A percentile compares a stretch with the other conserved stretches of the same genome.
phyloP scores from a whole-genome alignment of 2,797 vertebrate genomes.

The Naso thynnoides region DNA sequence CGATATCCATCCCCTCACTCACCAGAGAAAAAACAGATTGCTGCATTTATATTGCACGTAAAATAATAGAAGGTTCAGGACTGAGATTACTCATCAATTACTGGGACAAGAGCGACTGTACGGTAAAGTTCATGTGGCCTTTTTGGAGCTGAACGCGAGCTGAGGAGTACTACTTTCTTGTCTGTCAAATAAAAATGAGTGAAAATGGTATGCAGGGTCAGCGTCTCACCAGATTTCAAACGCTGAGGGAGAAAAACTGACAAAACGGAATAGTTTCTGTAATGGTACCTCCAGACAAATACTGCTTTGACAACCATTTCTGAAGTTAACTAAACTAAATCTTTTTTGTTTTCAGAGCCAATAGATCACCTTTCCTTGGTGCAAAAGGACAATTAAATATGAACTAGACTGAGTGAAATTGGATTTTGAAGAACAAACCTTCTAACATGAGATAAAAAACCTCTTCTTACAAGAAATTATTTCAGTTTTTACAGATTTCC shows the following conservation, averaged over 20 bases:
- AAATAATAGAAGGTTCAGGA: constrained; percentile 24
- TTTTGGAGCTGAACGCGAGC: background rate
- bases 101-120: background rate
- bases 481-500: too few species aligned
- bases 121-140: background rate
- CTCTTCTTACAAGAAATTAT: background rate
- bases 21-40: background rate
- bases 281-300: background rate
- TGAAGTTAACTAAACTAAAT: background rate
- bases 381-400: background rate
- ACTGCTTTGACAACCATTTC: background rate
- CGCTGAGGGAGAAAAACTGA: background rate
- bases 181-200: background rate
- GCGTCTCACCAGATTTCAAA: background rate
- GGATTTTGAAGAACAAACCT: background rate
- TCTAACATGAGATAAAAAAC: background rate
- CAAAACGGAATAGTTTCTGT: background rate
- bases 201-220: background rate
- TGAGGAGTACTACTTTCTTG: constrained; percentile 11
- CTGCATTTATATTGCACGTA: background rate
- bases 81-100: constrained; percentile 28
- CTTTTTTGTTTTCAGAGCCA: background rate
- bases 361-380: background rate
- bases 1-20: constrained; percentile 3
- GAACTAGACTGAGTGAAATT: constrained; percentile 1